phyloP scores from a whole-genome alignment of 1,140 invertebrate genomes.

The Chironomus tepperi region DNA sequence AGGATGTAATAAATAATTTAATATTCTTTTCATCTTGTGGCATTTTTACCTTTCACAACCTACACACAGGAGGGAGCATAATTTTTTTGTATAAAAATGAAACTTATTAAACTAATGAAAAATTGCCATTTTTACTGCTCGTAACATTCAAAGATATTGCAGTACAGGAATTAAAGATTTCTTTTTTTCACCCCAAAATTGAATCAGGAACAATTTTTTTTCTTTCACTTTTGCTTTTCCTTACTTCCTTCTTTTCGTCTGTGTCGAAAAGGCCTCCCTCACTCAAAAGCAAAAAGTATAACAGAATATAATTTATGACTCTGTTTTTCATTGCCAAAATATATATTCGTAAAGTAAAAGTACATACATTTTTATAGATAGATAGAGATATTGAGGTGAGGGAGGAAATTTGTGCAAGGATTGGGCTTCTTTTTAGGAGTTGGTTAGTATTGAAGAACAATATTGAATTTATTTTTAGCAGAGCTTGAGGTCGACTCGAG shows the following conservation, averaged over 20 bases:
- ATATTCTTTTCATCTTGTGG: conserved; percentile 11
- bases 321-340: background rate
- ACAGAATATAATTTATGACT: conserved; percentile 18
- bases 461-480: too few relatives aligned
- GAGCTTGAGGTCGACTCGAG: too few relatives aligned
- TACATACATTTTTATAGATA: too few relatives aligned
- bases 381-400: too few relatives aligned
- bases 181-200: background rate
- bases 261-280: too few relatives aligned
- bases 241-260: background rate
- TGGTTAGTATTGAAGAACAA: too few relatives aligned
- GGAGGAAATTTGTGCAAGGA: too few relatives aligned
- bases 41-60: background rate
- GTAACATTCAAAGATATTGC: background rate
- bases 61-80: background rate
- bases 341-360: background rate
- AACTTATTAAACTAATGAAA: conserved; percentile 23
- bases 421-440: too few relatives aligned
- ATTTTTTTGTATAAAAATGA: background rate
- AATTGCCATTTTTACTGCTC: conserved; percentile 18
- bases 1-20: conserved; percentile 21
- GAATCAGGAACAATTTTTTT: background rate
- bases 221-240: background rate
- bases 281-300: background rate
- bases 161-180: background rate